Evolutionary conservation across 2,113 vertebrate genomes (phyloP).

Genomic region (Paradoxurus hermaphroditus): DNA sequence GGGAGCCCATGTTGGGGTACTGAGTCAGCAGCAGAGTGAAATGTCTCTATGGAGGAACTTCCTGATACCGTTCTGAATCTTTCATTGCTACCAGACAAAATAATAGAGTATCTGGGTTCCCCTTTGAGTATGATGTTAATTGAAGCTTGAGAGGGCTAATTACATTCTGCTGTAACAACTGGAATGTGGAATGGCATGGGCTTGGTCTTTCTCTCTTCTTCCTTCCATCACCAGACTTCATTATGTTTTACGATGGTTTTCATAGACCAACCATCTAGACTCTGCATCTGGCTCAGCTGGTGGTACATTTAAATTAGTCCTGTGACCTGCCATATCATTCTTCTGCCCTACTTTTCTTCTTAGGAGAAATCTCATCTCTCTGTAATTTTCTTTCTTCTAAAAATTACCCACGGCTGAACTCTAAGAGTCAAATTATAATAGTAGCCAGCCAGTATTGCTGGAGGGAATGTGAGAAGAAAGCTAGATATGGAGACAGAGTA

Average conservation of each 20-base stretch:
- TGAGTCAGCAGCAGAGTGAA: background rate
- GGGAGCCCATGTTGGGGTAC: fast-evolving
- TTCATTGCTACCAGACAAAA: background rate
- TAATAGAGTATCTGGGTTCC: background rate
- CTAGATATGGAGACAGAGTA: background rate
- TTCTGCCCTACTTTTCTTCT: background rate
- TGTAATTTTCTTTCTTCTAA: constrained; percentile 9
- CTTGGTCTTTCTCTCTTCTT: background rate
- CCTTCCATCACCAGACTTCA: background rate
- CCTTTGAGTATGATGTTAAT: background rate
- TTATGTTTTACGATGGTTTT: background rate
- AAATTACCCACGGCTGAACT: constrained; percentile 29
- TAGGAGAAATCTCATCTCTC: constrained; percentile 27
- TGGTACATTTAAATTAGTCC: background rate
- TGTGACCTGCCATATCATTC: background rate
- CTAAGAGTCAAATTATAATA: constrained; percentile 33
- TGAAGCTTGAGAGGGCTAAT: background rate
- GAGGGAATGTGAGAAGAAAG: background rate
- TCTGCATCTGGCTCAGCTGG: background rate
- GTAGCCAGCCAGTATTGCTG: background rate
- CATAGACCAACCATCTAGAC: background rate
- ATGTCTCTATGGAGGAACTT: background rate
- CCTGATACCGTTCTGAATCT: background rate
- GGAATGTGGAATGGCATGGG: background rate
- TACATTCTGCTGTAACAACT: background rate